Percentiles rank a stretch among this genome's conserved stretches.
Evolutionary conservation across 1,140 invertebrate species (phyloP).

Genomic region (Sipha flava): DNA sequence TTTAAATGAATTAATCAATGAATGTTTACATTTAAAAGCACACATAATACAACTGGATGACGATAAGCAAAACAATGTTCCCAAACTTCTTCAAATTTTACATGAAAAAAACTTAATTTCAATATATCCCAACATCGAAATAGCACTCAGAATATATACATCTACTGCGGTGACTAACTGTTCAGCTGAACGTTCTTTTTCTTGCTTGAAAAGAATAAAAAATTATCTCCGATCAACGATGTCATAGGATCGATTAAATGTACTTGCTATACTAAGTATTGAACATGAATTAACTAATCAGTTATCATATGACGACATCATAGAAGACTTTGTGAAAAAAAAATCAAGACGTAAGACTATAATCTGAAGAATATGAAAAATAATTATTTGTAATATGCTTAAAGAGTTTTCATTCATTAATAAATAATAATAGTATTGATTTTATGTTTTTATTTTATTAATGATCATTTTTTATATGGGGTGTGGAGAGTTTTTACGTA

Average conservation of each 20-base stretch:
- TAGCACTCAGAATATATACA: slow-evolving; percentile 5
- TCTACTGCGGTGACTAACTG: slow-evolving; percentile 25
- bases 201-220: slow-evolving; percentile 23
- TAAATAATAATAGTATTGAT: no score
- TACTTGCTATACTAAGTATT: no score
- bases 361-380: slow-evolving; percentile 13
- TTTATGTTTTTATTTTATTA: no score
- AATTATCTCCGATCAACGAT: no score
- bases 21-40: slow-evolving; percentile 6
- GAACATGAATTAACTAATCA: no score
- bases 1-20: slow-evolving; percentile 20
- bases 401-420: background rate
- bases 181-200: slow-evolving; percentile 20
- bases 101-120: slow-evolving; percentile 7
- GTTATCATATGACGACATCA: slow-evolving; percentile 16
- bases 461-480: no score
- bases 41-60: slow-evolving; percentile 8
- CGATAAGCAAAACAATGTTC: slow-evolving; percentile 8
- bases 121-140: slow-evolving; percentile 11
- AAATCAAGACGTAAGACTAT: slow-evolving; percentile 22
- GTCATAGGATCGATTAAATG: no score
- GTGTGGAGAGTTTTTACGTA: no score
- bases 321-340: slow-evolving; percentile 7
- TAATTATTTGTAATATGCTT: background rate
- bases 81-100: slow-evolving; percentile 16